phyloP scores from a whole-genome alignment of 2,113 vertebrate genomes.

The Phylloscopus whistleri region DNA sequence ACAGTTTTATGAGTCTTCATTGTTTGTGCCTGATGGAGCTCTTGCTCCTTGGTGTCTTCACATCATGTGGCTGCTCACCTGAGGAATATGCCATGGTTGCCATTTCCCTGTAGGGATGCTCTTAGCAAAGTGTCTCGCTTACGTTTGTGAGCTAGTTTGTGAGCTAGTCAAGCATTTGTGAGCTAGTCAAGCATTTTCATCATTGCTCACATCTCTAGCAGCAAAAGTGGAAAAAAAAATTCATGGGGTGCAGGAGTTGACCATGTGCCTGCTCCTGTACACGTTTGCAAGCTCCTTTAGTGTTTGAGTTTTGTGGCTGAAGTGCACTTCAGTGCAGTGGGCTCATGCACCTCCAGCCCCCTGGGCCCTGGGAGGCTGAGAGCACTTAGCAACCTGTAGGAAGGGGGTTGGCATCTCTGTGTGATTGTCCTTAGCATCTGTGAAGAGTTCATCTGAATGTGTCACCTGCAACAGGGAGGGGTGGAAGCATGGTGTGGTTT shows the following conservation, averaged over 20 bases:
- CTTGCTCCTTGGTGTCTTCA: background rate
- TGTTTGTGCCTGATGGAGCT: background rate
- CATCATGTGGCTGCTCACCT: background rate
- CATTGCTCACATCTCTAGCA: background rate
- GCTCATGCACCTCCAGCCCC: fast-evolving
- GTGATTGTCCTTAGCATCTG: background rate
- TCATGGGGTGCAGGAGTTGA: background rate
- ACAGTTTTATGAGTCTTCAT: background rate
- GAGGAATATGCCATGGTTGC: background rate
- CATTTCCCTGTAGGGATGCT: background rate
- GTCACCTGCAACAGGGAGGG: background rate
- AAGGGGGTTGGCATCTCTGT: background rate
- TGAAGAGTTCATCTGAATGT: background rate
- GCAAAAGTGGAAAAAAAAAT: background rate
- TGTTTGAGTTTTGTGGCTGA: background rate
- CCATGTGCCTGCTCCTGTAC: background rate
- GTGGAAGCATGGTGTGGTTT: background rate
- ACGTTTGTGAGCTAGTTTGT: background rate
- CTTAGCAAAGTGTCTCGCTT: background rate
- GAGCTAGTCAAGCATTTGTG: background rate
- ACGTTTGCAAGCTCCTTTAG: fast-evolving
- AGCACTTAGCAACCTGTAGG: background rate
- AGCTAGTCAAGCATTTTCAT: background rate
- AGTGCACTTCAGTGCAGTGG: background rate
- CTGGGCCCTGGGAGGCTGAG: background rate